Base-by-base conservation (phyloP, 2,888 invertebrate genomes). In the Scelioninae gen. 2 region DNA sequence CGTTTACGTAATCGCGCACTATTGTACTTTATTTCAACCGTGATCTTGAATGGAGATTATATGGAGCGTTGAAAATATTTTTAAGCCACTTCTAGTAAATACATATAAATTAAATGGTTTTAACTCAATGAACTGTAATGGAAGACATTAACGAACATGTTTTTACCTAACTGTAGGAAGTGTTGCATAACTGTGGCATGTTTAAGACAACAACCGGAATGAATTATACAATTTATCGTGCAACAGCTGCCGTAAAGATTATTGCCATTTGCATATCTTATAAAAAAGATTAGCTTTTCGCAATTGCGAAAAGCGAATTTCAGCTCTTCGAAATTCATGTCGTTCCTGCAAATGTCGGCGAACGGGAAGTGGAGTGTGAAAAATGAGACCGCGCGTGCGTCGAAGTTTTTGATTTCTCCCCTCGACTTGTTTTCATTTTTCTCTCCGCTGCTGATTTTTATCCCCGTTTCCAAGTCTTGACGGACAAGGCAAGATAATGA, bases 201-300 rank as follows among this genome's bases (percentile, higher is more conserved):
- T 64, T 64, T 35, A 11, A 63, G 70, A 71, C 64, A 71, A 64
- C 58, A 64, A 71, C 71, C 53, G 39, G 70, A 64, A 58, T 64
- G 71, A 65, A 72, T 72, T 72, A 72, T 65, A 65, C 60, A 65
- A 65, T 72, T 63, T 57, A 46, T 41, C 71, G 41, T 60, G 52
- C 60, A 72, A 72, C 71, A 65, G 65, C 58, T 72, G 71, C 16
- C 60, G 58, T 39, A 53, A 52, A 25, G 53, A 60, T 72, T 60
- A 65, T 64, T 52, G 33, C 37, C 1, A 52, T 64, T 64, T 64
- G 58, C 57, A 71, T 64, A 71, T 52, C 43, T 39, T 45, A 39
- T 33, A 63, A 55, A 69, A 69, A 68, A 45, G 11, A 15, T 7
- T 31, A 2, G 31, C 50, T 46, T 43, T 41, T 52, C n/a, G 43